Evolutionary conservation across 2,113 vertebrate genomes (phyloP).

Genomic region (Ursus arctos): DNA sequence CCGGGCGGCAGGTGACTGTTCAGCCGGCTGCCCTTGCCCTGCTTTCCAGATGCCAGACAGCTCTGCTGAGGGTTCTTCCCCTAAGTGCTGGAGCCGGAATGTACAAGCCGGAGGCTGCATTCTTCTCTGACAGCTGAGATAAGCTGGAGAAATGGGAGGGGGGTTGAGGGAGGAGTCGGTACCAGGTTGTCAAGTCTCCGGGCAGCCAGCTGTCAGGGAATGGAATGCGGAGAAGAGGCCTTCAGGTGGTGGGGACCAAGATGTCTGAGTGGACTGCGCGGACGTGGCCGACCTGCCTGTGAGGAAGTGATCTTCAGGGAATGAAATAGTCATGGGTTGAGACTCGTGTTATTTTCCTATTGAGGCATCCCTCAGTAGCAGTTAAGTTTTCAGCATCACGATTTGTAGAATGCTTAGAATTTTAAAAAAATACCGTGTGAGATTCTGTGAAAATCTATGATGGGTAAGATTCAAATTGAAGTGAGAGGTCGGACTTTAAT

Average conservation of each 20-base stretch:
- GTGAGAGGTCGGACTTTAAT: neutral
- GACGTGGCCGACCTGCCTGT: neutral
- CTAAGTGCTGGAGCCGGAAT: slow-evolving; percentile 74
- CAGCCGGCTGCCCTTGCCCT: neutral
- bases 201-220: slow-evolving; percentile 19
- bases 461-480: slow-evolving; percentile 5
- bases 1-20: neutral
- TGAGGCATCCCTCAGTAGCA: neutral
- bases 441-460: neutral
- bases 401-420: neutral
- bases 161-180: slow-evolving; percentile 83
- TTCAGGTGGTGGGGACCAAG: slow-evolving; percentile 16
- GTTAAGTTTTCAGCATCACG: neutral
- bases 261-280: neutral
- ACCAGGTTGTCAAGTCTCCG: slow-evolving; percentile 85
- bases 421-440: neutral
- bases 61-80: neutral
- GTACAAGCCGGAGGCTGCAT: slow-evolving; percentile 81
- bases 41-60: neutral
- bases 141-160: slow-evolving; percentile 73
- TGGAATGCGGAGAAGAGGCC: slow-evolving; percentile 58
- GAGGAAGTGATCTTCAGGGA: slow-evolving; percentile 51
- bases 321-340: neutral
- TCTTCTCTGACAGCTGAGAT: slow-evolving; percentile 89
- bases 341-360: neutral